Percentiles rank a stretch among this genome's conserved stretches.
Evolutionary conservation across 2,113 vertebrate genomes (phyloP).

Genomic region (Lasiurus cinereus): DNA sequence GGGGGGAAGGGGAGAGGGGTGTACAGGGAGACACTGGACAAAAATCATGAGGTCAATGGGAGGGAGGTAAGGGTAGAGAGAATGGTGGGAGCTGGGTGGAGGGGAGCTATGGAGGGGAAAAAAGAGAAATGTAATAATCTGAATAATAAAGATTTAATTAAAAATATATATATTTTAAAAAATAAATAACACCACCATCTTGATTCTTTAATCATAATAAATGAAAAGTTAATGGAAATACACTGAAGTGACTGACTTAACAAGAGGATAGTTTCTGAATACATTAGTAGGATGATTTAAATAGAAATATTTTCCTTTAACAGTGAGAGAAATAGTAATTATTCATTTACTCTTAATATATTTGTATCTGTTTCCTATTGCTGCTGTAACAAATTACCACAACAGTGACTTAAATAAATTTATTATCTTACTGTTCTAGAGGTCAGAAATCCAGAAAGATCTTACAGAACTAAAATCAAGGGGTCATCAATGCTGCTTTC

Average conservation of each 20-base stretch:
- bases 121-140: too few relatives aligned
- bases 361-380: not conserved
- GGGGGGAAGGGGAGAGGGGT: too few relatives aligned
- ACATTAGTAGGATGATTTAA: not conserved
- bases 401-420: constrained; percentile 1
- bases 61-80: too few relatives aligned
- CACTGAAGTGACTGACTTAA: not conserved
- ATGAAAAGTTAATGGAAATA: constrained; percentile 48
- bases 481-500: not conserved
- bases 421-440: not conserved
- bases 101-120: too few relatives aligned
- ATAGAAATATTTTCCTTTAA: constrained; percentile 37
- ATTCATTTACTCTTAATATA: constrained; percentile 8
- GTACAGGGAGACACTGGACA: too few relatives aligned
- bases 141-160: too few relatives aligned
- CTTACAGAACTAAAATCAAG: not conserved
- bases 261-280: not conserved
- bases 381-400: not conserved
- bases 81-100: too few relatives aligned
- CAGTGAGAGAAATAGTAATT: not conserved
- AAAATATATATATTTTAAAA: too few relatives aligned
- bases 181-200: not conserved
- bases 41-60: too few relatives aligned
- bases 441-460: not conserved
- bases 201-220: constrained; percentile 24